Conservation (phyloP, 2,888 invertebrate species). For the Lithophane leautieri region DNA sequence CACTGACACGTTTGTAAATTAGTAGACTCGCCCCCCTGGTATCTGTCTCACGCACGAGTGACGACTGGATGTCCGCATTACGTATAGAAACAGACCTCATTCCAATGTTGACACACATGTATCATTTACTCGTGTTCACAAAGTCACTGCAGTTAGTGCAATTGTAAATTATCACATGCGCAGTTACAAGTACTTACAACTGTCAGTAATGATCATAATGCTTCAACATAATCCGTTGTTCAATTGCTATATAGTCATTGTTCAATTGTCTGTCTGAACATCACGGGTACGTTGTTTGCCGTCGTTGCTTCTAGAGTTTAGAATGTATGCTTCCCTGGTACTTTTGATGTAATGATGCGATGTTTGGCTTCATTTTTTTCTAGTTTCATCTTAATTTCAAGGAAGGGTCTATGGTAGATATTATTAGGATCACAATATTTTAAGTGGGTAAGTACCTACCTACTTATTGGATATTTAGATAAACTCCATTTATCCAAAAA, state of each 20-base stretch:
- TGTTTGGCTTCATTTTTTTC: not conserved
- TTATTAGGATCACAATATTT: not conserved
- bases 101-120: conserved; percentile 21
- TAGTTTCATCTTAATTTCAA: not conserved
- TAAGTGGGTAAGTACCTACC: not conserved
- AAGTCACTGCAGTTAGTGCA: conserved; percentile 27
- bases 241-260: no score
- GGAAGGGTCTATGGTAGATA: not conserved
- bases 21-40: no score
- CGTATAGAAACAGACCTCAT: not conserved
- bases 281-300: not conserved
- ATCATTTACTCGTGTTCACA: conserved; percentile 41
- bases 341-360: not conserved
- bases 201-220: conserved; percentile 39
- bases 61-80: no score
- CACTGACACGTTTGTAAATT: no score
- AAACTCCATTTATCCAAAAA: no score
- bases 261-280: conserved; percentile 46
- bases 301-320: conserved; percentile 17
- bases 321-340: conserved; percentile 27
- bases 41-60: no score
- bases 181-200: conserved; percentile 6
- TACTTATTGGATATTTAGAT: not conserved
- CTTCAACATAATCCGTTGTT: conserved; percentile 42
- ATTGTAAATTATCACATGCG: conserved; percentile 22